Evolutionary conservation across 2,888 invertebrate species (phyloP).

Genomic region (Carcina quercana): DNA sequence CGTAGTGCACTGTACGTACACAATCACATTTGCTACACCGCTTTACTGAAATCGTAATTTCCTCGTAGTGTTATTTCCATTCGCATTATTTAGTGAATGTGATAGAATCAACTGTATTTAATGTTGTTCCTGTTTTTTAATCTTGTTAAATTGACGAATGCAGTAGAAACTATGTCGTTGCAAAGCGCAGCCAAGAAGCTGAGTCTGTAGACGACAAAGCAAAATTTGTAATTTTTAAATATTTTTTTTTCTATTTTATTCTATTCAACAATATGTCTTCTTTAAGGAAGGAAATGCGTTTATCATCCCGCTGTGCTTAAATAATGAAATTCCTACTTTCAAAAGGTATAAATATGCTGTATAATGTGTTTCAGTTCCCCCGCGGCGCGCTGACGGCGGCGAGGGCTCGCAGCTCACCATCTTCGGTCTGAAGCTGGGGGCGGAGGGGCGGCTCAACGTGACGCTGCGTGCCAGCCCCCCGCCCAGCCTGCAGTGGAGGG

Average conservation of each 20-base stretch:
- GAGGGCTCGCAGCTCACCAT: conserved; percentile 70
- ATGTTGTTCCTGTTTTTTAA: background rate
- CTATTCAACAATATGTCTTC: background rate
- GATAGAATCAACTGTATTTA: background rate
- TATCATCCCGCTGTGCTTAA: background rate
- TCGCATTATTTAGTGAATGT: background rate
- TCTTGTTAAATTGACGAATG: background rate
- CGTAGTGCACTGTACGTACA: conserved; percentile 49
- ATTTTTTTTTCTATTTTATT: background rate
- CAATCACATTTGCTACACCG: background rate
- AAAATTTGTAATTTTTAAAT: background rate
- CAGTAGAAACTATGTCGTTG: background rate
- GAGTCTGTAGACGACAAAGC: background rate
- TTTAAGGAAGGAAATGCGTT: background rate
- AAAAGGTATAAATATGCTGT: background rate
- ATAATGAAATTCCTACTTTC: background rate
- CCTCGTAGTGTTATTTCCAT: background rate
- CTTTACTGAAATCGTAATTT: background rate
- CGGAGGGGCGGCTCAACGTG: conserved; percentile 82
- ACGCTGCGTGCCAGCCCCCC: conserved; percentile 82
- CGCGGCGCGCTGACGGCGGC: conserved; percentile 73
- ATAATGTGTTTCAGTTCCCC: conserved; percentile 72
- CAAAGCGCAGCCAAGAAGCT: background rate
- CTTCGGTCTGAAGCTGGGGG: conserved; percentile 83
- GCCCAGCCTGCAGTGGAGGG: conserved; percentile 80